Evolutionary conservation across 2,113 vertebrate genomes (phyloP).

Genomic region (Erythrolamprus reginae): DNA sequence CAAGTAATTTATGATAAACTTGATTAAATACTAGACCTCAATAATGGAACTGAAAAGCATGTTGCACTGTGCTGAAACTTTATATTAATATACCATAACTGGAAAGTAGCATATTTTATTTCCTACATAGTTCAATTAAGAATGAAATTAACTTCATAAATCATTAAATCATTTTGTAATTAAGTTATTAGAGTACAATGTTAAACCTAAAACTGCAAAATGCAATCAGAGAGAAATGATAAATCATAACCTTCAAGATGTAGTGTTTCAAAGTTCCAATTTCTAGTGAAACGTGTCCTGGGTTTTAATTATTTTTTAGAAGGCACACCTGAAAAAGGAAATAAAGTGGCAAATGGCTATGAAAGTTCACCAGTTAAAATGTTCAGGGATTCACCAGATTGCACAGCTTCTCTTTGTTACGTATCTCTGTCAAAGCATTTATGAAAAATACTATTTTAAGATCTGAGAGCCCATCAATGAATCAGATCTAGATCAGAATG

Average conservation of each 20-base stretch:
- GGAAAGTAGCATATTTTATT: constrained; percentile 65
- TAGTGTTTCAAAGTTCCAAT: constrained; percentile 8
- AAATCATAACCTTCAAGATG: constrained; percentile 38
- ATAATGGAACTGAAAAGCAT: constrained; percentile 58
- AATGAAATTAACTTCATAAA: constrained; percentile 65
- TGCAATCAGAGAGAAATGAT: constrained; percentile 46
- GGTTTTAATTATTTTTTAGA: constrained; percentile 15
- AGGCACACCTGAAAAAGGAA: constrained; percentile 47
- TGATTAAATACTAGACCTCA: constrained; percentile 60
- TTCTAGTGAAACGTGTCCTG: not conserved
- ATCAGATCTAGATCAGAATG: not conserved
- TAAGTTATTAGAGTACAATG: constrained; percentile 56
- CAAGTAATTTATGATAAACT: constrained; percentile 48
- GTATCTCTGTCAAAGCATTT: constrained; percentile 61
- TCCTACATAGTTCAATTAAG: constrained; percentile 62
- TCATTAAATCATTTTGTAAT: constrained; percentile 57
- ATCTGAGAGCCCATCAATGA: constrained; percentile 33
- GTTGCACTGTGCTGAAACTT: constrained; percentile 65
- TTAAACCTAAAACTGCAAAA: constrained; percentile 65
- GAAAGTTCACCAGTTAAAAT: constrained; percentile 50
- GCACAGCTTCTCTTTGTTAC: constrained; percentile 68
- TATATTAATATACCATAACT: constrained; percentile 59
- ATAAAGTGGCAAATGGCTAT: constrained; percentile 21
- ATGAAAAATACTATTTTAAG: constrained; percentile 61
- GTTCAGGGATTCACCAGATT: constrained; percentile 67